These are phyloP conservation scores for Zosterops borbonicus DNA, from an alignment of 2,113 vertebrate species.

Conservation along the genomic window DNA sequence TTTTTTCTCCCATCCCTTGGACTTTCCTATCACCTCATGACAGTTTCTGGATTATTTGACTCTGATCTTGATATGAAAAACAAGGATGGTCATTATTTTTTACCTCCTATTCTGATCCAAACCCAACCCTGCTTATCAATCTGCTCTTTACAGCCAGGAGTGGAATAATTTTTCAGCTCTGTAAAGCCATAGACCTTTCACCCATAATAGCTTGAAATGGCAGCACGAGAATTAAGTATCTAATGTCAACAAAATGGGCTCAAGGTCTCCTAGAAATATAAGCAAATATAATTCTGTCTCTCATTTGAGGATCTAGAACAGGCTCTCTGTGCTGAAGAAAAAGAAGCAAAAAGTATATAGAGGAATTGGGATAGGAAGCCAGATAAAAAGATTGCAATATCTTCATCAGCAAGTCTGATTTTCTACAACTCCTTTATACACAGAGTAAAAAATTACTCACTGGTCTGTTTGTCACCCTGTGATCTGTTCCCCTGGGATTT, in stretches of 20 bases:
- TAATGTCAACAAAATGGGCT: background rate
- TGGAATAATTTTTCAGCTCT: background rate
- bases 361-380: background rate
- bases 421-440: background rate
- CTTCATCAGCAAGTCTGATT: background rate
- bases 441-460: background rate
- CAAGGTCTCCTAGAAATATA: background rate
- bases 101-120: background rate
- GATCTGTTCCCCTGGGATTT: background rate
- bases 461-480: background rate
- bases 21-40: background rate
- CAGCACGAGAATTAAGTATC: background rate
- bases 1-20: background rate
- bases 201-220: background rate
- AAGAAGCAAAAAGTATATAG: background rate
- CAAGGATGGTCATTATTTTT: background rate
- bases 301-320: background rate
- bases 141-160: background rate
- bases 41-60: background rate
- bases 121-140: rapidly evolving
- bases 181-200: background rate
- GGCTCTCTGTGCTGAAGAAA: background rate
- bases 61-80: background rate
- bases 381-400: background rate
- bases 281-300: background rate